Evolutionary conservation across 2,113 vertebrate species (phyloP), one percentile per base, ranked within the genome.

Genomic region (Brachionichthys hirsutus): DNA sequence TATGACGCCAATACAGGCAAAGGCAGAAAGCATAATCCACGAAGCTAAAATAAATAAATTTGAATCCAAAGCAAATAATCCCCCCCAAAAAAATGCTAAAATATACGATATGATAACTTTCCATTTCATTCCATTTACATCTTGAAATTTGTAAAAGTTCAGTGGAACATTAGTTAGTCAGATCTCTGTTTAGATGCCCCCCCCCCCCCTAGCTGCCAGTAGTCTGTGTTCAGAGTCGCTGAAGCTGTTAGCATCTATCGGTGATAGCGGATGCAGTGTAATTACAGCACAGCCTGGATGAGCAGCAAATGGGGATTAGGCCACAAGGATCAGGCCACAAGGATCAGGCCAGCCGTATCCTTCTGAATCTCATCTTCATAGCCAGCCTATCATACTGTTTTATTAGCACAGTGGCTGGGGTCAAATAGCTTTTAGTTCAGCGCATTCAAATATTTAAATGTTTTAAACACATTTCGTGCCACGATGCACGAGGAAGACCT

Each of bases 231-330:
- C 76, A 90, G 86, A 90, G 72, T 2, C 75, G 43, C 81, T 90
- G 89, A 94, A 93, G 92, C 91, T 94, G 92, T 86, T 89, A 87
- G 86, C 85, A 84, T 94, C 92, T 90, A 73, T 80, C 77, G 60
- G 69, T 59, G 63, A 77, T 82, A 83, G 82, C 72, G 60, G 87
- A 86, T 83, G 87, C 88, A 75, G 67, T 85, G 87, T 93, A 90
- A 92, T 93, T 92, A 91, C 83, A 88, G 89, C 83, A 50, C 75
- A 83, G 89, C 88, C 84, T 77, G 85, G 88, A 89, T 91, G 78
- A 82, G 76, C 72, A 35, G 70, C 55, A 88, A 87, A 87, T 36
- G 54, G 82, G 90, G 89, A 93, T 94, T 91, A 92, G 83, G 64
- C 62, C n/a, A n/a, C n/a, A n/a, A 55, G 70, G 54, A 59, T 41